Conservation (phyloP, 2,797 vertebrate species). For the Clangula hyemalis region DNA sequence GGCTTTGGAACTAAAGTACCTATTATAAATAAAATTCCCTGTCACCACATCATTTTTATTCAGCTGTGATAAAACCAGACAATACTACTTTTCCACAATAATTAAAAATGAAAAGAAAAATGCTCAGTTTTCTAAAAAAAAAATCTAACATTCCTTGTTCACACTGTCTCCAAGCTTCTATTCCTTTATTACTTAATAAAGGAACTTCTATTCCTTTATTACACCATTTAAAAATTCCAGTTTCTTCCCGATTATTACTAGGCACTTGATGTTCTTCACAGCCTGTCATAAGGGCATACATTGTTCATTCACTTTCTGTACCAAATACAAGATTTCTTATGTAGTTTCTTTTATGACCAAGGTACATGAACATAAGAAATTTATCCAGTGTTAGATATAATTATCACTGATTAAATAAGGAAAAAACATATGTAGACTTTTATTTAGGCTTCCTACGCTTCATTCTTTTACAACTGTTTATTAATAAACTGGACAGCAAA, state of each 20-base stretch:
- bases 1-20: not conserved
- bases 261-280: not conserved
- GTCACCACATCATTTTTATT: not conserved
- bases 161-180: not conserved
- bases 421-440: not conserved
- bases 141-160: not conserved
- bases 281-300: not conserved
- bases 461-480: not conserved
- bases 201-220: not conserved
- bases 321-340: not conserved
- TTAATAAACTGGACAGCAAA: not conserved
- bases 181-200: not conserved
- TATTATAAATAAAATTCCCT: slow-evolving; percentile 5
- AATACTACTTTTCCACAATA: not conserved
- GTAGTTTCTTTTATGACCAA: not conserved
- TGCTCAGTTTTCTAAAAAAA: not conserved
- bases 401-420: not conserved
- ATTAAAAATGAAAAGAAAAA: not conserved
- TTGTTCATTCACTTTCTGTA: not conserved
- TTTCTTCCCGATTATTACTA: not conserved
- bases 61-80: not conserved
- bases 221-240: not conserved
- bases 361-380: not conserved
- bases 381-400: not conserved
- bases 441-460: not conserved